Conservation (phyloP, 2,888 invertebrate species). For the Mylabris sibirica region DNA sequence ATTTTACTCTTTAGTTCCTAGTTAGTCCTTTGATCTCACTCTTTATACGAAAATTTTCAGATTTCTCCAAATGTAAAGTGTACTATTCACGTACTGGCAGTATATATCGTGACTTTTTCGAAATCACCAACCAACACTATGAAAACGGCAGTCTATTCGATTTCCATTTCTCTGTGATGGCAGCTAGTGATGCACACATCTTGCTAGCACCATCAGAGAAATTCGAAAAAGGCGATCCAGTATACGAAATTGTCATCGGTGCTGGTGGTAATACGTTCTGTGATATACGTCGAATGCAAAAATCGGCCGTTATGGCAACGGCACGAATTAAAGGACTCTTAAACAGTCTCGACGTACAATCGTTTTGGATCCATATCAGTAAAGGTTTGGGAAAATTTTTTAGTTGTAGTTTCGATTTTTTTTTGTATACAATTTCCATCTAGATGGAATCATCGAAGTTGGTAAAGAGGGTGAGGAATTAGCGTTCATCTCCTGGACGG, state of each 20-base stretch:
- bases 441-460: constrained; percentile 70
- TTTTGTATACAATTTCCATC: not conserved
- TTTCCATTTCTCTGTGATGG: constrained; percentile 73
- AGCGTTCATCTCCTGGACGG: constrained; percentile 68
- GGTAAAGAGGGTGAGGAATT: constrained; percentile 69
- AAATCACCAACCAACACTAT: constrained; percentile 52
- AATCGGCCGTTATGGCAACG: constrained; percentile 66
- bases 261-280: constrained; percentile 77
- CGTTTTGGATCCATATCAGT: constrained; percentile 71
- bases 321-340: constrained; percentile 66
- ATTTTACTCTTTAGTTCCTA: too few relatives aligned
- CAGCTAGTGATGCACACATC: constrained; percentile 74
- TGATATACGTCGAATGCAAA: constrained; percentile 69
- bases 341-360: constrained; percentile 68
- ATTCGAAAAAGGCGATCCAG: constrained; percentile 64
- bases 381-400: constrained; percentile 59
- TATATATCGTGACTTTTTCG: constrained; percentile 67
- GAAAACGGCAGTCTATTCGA: constrained; percentile 58
- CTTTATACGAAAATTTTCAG: constrained; percentile 38
- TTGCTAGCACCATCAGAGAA: constrained; percentile 66
- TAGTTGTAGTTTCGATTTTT: not conserved
- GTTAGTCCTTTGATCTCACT: too few relatives aligned
- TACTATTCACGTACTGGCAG: constrained; percentile 67
- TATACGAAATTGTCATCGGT: constrained; percentile 78
- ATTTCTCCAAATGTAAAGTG: constrained; percentile 63